Base-by-base conservation (phyloP, 2,113 vertebrate genomes). In the Takifugu bimaculatus region DNA sequence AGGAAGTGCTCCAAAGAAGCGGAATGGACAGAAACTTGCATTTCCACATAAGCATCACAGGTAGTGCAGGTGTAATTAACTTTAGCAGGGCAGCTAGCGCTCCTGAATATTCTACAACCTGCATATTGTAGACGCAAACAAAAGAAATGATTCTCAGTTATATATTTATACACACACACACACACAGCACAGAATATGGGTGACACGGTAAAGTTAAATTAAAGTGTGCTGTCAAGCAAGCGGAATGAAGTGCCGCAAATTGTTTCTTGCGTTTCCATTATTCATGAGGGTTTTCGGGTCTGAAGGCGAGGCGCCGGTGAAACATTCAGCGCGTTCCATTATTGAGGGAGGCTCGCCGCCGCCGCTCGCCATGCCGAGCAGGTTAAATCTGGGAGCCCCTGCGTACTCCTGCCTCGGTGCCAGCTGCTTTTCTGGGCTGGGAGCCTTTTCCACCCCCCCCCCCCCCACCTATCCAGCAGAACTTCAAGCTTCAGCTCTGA, bases 281-380 rank as follows among this genome's bases (percentile, higher is more conserved):
- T 83, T 78, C 70, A 78, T 78, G 45, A 65, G 57, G 63, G 13
- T 50, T 55, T 77, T 68, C 64, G 57, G 6, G 0, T 67, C 55
- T 60, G 68, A 65, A 58, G 48, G 6, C 61, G 28, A 67, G 28
- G 54, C 70, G 55, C 53, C 82, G 73, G 79, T 68, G 32, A 81
- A 50, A 74, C 57, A 28, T 64, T 73, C 50, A 14, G 47, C 1
- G 9, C 50, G 25, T 63, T 85, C n/a, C 77, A 86, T 82, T 74
- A 83, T 83, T 77, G 57, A 82, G 45, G 7, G 47, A 29, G 53
- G 15, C 35, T 61, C 51, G 42, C 54, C 70, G 48, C 29, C 64
- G 68, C 54, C 43, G 54, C 28, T 61, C 49, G 68, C 65, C 49
- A 83, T 73, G 60, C 35, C 11, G 10, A 51, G 75, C 62, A 58